Base-by-base conservation (phyloP, 1,140 invertebrate species). In the Philaenus spumarius region DNA sequence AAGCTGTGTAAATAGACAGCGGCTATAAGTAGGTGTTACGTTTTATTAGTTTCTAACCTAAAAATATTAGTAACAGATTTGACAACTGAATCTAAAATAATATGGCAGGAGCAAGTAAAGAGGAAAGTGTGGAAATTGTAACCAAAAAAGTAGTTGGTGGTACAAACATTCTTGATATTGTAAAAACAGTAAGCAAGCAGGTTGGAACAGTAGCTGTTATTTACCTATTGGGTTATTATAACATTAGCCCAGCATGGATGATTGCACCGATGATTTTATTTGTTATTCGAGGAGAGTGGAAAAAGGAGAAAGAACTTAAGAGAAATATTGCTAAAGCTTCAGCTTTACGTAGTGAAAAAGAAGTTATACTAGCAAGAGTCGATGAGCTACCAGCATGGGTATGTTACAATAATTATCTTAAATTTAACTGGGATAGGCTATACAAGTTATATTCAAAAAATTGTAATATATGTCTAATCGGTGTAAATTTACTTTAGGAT, bases 311-410 rank as follows among this genome's bases (percentile, higher is more conserved):
- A 62, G 81, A 90, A 64, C 78, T 86, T 47, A 83, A 83, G 67
- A 80, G 90, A 63, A 82, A 84, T 61, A 80, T 90, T 55, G 87
- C 90, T 22, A 89, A 93, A 74, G 82, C 85, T 12, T 82, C 86
- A 15, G 87, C 89, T 9, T 69, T 85, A 65, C 78, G 82, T 15
- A 87, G 86, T 61, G 93, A 96, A 74, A 92, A 93, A 74, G 85
- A 90, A 64, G 82, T 93, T 20, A 89, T 97, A 55, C 75, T 90
- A 43, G 90, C 86, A 2, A 77, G 86, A 68, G 80, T 96, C 57
- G 83, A 92, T 68, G 92, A 95, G 77, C 75, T 97, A 62, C 93
- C 93, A 5, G 88, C 90, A 15, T 97, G 93, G 94, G 92, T 92
- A 71, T 79, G 77, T 68, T 51, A 9, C n/a, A n/a, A n/a, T n/a